phyloP scores from a whole-genome alignment of 2,888 invertebrate genomes.

The Chymomyza fuscimana region DNA sequence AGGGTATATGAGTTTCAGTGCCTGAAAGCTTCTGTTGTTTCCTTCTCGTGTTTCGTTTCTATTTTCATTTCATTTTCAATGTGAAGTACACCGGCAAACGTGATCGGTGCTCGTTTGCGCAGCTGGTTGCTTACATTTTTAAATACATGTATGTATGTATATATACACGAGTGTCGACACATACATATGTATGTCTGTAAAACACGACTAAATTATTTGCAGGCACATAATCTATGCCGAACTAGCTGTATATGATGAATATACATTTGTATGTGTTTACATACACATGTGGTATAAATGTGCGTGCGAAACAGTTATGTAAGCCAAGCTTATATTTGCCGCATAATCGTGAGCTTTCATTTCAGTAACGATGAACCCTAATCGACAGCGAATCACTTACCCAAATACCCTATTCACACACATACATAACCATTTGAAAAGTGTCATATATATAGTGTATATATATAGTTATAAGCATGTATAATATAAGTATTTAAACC shows the following conservation, averaged over 20 bases:
- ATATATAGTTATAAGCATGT: too few species aligned
- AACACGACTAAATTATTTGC: conserved; percentile 1
- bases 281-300: background rate
- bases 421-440: background rate
- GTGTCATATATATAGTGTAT: too few species aligned
- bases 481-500: background rate
- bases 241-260: background rate
- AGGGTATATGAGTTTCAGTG: background rate
- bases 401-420: background rate
- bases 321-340: background rate
- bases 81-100: conserved; percentile 34
- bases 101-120: conserved; percentile 6
- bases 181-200: background rate
- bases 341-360: background rate
- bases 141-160: background rate
- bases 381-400: background rate
- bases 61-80: conserved; percentile 29
- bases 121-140: conserved; percentile 14
- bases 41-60: background rate
- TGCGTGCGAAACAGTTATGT: background rate
- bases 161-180: too few species aligned
- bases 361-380: background rate
- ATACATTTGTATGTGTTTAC: background rate
- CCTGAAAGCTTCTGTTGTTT: background rate
- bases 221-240: background rate